phyloP scores from a whole-genome alignment of 1,140 invertebrate genomes.

The Aphis gossypii region DNA sequence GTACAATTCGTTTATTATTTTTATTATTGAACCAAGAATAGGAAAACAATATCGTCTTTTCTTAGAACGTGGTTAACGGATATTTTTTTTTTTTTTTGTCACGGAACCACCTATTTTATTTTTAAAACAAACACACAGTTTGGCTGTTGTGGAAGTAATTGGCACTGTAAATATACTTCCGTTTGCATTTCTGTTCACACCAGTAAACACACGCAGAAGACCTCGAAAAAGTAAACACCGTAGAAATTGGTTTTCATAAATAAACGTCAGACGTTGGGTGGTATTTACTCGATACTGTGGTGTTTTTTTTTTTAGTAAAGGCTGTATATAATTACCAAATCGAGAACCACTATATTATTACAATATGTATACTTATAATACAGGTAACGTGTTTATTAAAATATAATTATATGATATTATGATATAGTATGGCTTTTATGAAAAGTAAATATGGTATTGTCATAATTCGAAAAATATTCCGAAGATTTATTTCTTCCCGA shows the following conservation, averaged over 20 bases:
- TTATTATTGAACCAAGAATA: neutral
- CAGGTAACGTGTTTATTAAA: neutral
- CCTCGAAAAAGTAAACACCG: neutral
- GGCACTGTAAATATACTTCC: conserved; percentile 13
- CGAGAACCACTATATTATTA: neutral
- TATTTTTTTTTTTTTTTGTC: neutral
- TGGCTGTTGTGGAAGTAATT: neutral
- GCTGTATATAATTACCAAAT: neutral
- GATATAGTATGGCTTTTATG: neutral
- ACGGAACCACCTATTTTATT: neutral
- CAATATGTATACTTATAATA: neutral
- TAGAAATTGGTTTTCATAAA: conserved; percentile 1
- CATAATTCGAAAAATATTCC: neutral
- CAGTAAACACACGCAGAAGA: neutral
- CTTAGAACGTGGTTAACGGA: neutral
- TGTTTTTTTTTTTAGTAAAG: neutral
- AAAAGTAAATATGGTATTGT: neutral
- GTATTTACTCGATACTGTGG: neutral
- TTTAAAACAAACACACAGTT: neutral
- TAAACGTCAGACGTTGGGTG: neutral
- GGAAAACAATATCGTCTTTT: neutral
- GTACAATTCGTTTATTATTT: neutral
- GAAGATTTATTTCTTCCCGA: neutral
- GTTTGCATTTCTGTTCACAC: conserved; percentile 1
- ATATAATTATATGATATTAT: neutral